A percentile compares a stretch with the other conserved stretches of the same genome.
phyloP scores from a whole-genome alignment of 2,113 vertebrate genomes.

The Hoplias malabaricus region DNA sequence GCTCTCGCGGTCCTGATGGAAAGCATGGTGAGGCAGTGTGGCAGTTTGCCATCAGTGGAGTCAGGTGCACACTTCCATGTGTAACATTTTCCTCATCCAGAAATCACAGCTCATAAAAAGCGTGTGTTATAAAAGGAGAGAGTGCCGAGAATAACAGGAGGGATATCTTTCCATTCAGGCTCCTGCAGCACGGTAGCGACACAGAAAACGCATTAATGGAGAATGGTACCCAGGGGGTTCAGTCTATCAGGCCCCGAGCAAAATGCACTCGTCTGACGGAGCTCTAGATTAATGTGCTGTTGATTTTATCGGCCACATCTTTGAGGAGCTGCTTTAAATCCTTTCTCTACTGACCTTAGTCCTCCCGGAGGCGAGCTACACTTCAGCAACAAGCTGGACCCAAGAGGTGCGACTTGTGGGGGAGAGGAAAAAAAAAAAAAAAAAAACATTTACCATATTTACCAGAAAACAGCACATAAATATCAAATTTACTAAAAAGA shows the following conservation, averaged over 20 bases:
- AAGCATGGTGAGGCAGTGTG: not conserved
- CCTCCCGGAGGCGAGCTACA: constrained; percentile 8
- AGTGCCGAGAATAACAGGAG: not conserved
- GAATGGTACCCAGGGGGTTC: constrained; percentile 27
- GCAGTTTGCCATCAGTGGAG: not conserved
- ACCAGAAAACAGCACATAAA: too few species aligned
- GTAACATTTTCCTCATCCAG: not conserved
- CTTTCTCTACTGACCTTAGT: not conserved
- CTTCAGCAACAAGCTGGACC: not conserved
- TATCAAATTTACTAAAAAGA: too few species aligned
- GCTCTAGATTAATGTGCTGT: constrained; percentile 30
- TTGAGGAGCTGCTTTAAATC: constrained; percentile 22
- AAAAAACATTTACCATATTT: constrained; percentile 4
- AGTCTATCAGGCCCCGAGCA: not conserved
- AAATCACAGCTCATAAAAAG: not conserved
- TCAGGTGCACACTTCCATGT: not conserved
- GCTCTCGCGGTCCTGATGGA: not conserved
- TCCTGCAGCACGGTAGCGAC: constrained; percentile 36
- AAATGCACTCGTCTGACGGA: constrained; percentile 15
- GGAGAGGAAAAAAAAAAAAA: too few species aligned
- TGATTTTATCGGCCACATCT: constrained; percentile 37
- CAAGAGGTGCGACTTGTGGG: not conserved
- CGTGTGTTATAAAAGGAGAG: not conserved
- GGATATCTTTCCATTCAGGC: constrained; percentile 20
- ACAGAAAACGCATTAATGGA: constrained; percentile 52